Evolutionary conservation across 2,797 vertebrate genomes (phyloP), one percentile per base, ranked within the genome.

Genomic region (Lepilemur ruficaudatus): DNA sequence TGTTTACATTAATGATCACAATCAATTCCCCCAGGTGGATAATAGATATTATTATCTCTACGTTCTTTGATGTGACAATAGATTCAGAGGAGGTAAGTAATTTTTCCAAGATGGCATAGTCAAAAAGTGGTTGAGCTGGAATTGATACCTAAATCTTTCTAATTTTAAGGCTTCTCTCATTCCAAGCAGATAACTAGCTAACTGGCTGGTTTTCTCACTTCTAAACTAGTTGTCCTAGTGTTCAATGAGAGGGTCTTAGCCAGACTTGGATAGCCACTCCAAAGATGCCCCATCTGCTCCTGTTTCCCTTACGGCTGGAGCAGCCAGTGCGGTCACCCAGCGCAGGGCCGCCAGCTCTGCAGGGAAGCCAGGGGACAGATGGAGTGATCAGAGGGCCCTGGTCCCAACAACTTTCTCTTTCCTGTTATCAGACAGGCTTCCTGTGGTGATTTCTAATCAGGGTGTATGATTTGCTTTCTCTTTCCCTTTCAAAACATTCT

Each of bases 401-500:
- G n/a, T 63, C 76, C 20, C 30, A 4, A 79, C 28, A 10, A 32
- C 17, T 63, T 76, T 96, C 57, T 96, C 76, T 93, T 69, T 48
- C 30, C 48, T 43, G 18, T n/a, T 78, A 90, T 50, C 93, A 97
- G 63, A 91, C 89, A 70, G 41, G 50, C n/a, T 81, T n/a, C 89
- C 80, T 65, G 32, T 23, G 3, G 69, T 32, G 69, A 80, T 88
- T 82, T 94, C 2, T 0, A 90, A 75, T 93, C 94, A 89, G 85
- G 8, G 38, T 50, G 1, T 38, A 4, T 72, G 65, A 95, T 94
- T 92, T 88, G 23, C 83, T 94, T 92, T 96, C 73, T 95, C 95
- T 69, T 87, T 81, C 91, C 92, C 59, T 86, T 98, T 98, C 70
- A 92, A 96, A 98, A 96, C 1, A 22, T 48, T 95, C 97, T 46